Percentiles rank a stretch among this genome's conserved stretches.
These are phyloP conservation scores for Drosophila parabipectinata DNA, from an alignment of 1,140 invertebrate genomes.

Conservation along the genomic window DNA sequence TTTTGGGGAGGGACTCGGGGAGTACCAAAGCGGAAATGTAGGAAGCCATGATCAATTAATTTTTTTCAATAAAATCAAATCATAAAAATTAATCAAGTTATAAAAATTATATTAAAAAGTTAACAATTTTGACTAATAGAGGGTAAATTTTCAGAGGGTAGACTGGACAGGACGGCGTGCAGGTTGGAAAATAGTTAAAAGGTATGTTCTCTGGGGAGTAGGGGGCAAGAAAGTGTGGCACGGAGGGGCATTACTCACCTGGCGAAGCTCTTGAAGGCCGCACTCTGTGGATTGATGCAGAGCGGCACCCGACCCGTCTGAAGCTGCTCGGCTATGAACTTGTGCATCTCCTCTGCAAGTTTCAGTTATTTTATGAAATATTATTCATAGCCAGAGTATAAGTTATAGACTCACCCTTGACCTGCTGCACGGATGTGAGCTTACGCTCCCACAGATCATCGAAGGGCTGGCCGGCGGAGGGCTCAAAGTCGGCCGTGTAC, in stretches of 20 bases:
- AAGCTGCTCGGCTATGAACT: constrained; percentile 98
- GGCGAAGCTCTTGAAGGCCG: constrained; percentile 99
- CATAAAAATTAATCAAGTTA: constrained; percentile 6
- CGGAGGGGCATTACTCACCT: constrained; percentile 91
- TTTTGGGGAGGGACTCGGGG: neutral
- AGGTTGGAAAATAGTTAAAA: constrained; percentile 1
- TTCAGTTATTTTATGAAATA: neutral
- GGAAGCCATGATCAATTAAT: constrained; percentile 51
- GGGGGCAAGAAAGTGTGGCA: constrained; percentile 4
- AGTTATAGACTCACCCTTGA: constrained; percentile 90
- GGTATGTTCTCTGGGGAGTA: neutral
- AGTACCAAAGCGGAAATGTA: constrained; percentile 34
- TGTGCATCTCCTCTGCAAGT: constrained; percentile 96
- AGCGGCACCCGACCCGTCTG: constrained; percentile 97
- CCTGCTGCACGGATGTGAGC: constrained; percentile 95
- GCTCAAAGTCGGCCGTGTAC: constrained; percentile 97
- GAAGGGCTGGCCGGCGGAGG: constrained; percentile 93
- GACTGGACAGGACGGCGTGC: constrained; percentile 25
- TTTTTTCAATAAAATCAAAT: constrained; percentile 23
- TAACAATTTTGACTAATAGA: constrained; percentile 46
- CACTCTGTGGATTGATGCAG: constrained; percentile 99
- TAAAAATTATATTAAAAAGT: constrained; percentile 1
- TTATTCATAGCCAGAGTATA: too few species aligned
- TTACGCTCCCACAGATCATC: constrained; percentile 98
- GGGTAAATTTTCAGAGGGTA: neutral